Base-by-base conservation (phyloP, 2,113 vertebrate species). In the Caloenas nicobarica region DNA sequence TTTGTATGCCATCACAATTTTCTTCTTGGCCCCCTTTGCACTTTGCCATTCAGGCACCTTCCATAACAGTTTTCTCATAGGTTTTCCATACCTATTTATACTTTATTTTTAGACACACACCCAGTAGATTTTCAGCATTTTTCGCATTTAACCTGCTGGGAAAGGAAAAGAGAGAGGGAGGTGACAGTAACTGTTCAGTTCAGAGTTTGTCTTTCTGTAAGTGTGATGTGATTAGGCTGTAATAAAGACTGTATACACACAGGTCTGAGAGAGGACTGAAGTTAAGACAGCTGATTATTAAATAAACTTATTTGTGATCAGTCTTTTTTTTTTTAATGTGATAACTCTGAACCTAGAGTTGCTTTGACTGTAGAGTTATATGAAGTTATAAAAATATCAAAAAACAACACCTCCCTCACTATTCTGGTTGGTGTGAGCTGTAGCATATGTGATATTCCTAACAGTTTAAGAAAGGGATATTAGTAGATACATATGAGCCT, bases 1-100 rank as follows among this genome's bases (percentile, higher is more conserved):
- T 97, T 96, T 97, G 89, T 92, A 61, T 56, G 71, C 62, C 86
- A 86, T 79, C 90, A 94, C 93, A 93, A 89, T 97, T 97, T 96
- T 92, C 95, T 88, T 88, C 93, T 94, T 85, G 95, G 97, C 94
- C 95, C 96, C 93, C 91, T 91, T 95, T 92, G 89, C 80, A 81
- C 90, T 95, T 61, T 91, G 74, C 88, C 78, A 44, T 95, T 93
- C 91, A 61, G 78, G 53, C 70, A 78, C 86, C 36, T 71, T 81
- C 81, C 56, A 21, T 89, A 88, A 85, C 81, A 56, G 48, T 86
- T 92, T 86, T 62, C 82, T 91, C 57, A 70, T 92, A 88, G 89
- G 11, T 36, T 73, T 96, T 80, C 68, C 48, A 11, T 88, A 94
- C 93, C 93, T 96, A 95, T 97, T 97, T 96, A 68, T 31, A 29